Evolutionary conservation across 2,888 invertebrate genomes (phyloP), one percentile per base, ranked within the genome.

Genomic region (Lapara coniferarum): DNA sequence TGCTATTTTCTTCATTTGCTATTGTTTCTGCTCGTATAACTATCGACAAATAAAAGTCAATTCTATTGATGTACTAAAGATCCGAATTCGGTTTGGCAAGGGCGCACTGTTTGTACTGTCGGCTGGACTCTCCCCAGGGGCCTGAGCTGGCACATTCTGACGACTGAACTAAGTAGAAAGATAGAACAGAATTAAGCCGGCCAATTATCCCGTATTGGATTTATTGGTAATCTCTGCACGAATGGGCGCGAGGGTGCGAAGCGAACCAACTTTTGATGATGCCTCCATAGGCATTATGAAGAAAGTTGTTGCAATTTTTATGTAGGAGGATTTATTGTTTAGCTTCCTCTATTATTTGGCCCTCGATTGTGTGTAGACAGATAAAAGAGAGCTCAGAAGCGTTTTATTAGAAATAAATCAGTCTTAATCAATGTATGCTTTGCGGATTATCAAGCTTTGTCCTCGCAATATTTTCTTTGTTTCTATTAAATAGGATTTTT

Each of bases 151-250:
- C 93, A 91, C 91, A 93, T 93, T 93, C 93, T 93, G 92, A 93
- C 92, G 92, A 93, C 93, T 93, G 92, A 92, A 93, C 92, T 92
- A 93, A 93, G 93, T 93, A 93, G 93, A 93, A 92, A 93, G 93
- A 93, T 93, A 93, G 93, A 91, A 93, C 90, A 92, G 92, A 93
- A 93, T 93, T 93, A 93, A 93, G 93, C 93, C 91, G 91, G 91
- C 92, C 93, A 93, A 93, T 93, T 93, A 93, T 93, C 93, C 93
- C 93, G 93, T 93, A 93, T 93, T 93, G 93, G 93, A 93, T 93
- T 93, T 93, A 93, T 93, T 93, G 93, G 93, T 93, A 93, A 93
- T 93, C 93, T 93, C 89, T 92, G 93, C 93, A 93, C 93, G 93
- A 92, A 92, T 91, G 89, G 90, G 91, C 92, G 92, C 90, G 92